Base-by-base conservation (phyloP, 2,797 vertebrate species). In the Phalloptychus januarius region DNA sequence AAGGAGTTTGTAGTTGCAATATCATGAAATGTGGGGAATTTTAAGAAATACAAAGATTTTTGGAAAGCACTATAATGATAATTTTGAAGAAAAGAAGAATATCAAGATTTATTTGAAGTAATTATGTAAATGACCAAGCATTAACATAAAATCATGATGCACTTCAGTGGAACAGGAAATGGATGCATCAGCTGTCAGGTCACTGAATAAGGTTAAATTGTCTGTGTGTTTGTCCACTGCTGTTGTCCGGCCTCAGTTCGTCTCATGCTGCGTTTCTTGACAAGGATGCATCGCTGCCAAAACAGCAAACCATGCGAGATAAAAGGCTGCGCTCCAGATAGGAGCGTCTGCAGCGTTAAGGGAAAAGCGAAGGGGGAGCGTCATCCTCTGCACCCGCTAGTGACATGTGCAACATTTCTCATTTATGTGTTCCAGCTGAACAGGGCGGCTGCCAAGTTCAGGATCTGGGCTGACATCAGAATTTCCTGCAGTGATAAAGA, bases 381-480 rank as follows among this genome's bases (percentile, higher is more conserved):
- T 86, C 72, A n/a, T 83, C 79, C 82, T 87, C 78, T 75, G 74
- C 54, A 16, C 74, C 80, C 65, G 56, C 48, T 58, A 75, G 72
- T 58, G 84, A 90, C 89, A 89, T 86, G 80, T 84, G 85, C 74
- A 84, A 83, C 72, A 84, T 89, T 90, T 85, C 83, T 88, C 85
- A 82, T 91, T 88, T 87, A 87, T 92, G 83, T 87, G 89, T 91
- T 93, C 87, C 89, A 92, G 91, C 91, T 90, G 90, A 92, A 89
- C 54, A 76, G 83, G 80, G 74, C 12, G 31, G 70, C 86, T 89
- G 94, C 92, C 93, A 94, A 91, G 85, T 83, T 85, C 74, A 73
- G 83, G 86, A 93, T 91, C 91, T 94, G 93, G 91, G 86, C 79
- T 88, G 88, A 88, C 89, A 89, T 92, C 90, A 94, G 92, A 90